These are phyloP conservation scores for Danio tinwini DNA, from an alignment of 2,797 vertebrate genomes.

Conservation along the genomic window DNA sequence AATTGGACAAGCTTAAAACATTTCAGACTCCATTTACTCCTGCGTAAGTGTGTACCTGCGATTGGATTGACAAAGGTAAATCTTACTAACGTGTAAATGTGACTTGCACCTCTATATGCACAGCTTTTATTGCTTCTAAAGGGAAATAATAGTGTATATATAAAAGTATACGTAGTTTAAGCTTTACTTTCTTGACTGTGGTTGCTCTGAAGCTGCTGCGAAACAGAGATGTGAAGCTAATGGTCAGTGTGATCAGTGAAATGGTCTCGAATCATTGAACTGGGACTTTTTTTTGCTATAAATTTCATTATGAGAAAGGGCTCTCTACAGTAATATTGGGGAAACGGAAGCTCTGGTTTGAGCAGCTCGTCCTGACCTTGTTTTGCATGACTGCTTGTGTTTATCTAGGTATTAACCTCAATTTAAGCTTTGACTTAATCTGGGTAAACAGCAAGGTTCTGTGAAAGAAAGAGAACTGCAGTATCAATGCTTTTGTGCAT, in stretches of 20 bases:
- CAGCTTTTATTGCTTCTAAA: not conserved
- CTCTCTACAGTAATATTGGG: not conserved
- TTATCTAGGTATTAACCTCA: slow-evolving; percentile 75
- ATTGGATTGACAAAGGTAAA: too few species aligned
- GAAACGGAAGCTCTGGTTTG: not conserved
- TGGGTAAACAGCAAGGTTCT: slow-evolving; percentile 45
- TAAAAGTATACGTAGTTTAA: not conserved
- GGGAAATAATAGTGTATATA: not conserved
- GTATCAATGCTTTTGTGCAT: not conserved
- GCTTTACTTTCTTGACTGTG: not conserved
- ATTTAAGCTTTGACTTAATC: slow-evolving; percentile 70
- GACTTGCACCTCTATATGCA: too few species aligned
- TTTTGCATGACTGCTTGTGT: slow-evolving; percentile 59
- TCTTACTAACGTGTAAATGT: too few species aligned
- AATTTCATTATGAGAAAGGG: not conserved
- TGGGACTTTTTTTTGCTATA: not conserved
- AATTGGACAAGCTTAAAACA: too few species aligned
- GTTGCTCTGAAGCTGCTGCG: not conserved
- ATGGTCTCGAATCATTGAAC: not conserved
- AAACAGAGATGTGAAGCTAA: slow-evolving; percentile 5
- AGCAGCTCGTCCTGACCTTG: slow-evolving; percentile 37
- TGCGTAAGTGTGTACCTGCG: too few species aligned
- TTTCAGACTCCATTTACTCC: too few species aligned
- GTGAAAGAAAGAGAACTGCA: not conserved
- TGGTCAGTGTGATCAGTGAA: slow-evolving; percentile 6